A percentile compares a stretch with the other conserved stretches of the same genome.
Conservation (phyloP, 2,888 invertebrate species). For the Gibbula magus region DNA sequence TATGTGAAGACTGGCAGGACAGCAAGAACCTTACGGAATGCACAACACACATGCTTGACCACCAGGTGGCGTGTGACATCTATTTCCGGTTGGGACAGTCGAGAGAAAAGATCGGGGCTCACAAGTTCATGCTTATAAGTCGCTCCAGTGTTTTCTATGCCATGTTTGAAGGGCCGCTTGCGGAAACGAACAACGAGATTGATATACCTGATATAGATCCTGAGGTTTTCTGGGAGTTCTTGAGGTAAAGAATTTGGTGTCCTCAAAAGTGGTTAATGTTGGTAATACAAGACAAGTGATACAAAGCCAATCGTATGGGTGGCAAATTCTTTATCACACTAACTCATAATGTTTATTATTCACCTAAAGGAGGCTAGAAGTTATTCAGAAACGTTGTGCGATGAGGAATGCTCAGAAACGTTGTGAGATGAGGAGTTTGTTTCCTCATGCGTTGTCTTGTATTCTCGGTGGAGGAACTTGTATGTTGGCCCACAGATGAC, state of each 20-base stretch:
- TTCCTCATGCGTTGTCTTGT: no score
- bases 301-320: no score
- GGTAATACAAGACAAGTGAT: no score
- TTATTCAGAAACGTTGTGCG: no score
- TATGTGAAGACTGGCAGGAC: slow-evolving; percentile 43
- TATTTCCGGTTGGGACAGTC: slow-evolving; percentile 42
- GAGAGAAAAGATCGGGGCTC: slow-evolving; percentile 35
- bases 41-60: slow-evolving; percentile 47
- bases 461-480: no score
- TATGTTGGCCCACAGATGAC: no score
- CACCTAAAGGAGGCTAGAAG: no score
- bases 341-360: no score
- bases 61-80: slow-evolving; percentile 46
- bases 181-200: slow-evolving; percentile 29
- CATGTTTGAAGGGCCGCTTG: slow-evolving; percentile 32
- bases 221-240: slow-evolving; percentile 49
- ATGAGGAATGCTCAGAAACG: no score
- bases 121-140: slow-evolving; percentile 47
- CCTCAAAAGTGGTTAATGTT: no score
- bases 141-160: slow-evolving; percentile 37
- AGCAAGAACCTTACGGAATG: slow-evolving; percentile 44
- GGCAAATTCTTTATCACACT: no score
- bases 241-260: slow-evolving; percentile 52
- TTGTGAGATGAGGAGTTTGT: no score
- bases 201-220: slow-evolving; percentile 52